These are phyloP conservation scores for Leucophora obtusa DNA, from an alignment of 2,888 invertebrate species.

Conservation along the genomic window DNA sequence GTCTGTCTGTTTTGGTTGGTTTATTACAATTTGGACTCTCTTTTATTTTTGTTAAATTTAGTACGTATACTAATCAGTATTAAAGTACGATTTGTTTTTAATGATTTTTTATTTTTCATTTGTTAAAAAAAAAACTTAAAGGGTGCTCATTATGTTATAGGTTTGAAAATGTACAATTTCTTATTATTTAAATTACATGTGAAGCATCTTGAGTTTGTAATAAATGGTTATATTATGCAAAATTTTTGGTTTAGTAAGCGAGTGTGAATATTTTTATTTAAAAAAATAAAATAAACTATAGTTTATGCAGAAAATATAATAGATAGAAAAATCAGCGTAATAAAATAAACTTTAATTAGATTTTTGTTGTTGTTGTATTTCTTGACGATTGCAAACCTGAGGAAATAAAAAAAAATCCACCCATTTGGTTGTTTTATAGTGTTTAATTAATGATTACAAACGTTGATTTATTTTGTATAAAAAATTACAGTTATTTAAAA, in stretches of 20 bases:
- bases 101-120: constrained; percentile 69
- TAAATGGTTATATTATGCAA: constrained; percentile 77
- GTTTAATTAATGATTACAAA: constrained; percentile 58
- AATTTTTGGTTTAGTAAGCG: constrained; percentile 56
- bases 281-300: background rate
- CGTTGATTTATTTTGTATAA: constrained; percentile 39
- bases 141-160: constrained; percentile 57
- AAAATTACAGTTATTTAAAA: constrained; percentile 28
- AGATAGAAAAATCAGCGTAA: constrained; percentile 35
- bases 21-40: constrained; percentile 39
- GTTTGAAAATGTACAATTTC: constrained; percentile 56
- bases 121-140: constrained; percentile 30
- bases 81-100: constrained; percentile 76
- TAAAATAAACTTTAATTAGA: constrained; percentile 52
- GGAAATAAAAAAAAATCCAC: constrained; percentile 16
- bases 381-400: constrained; percentile 15
- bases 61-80: constrained; percentile 68
- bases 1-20: constrained; percentile 55
- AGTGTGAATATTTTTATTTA: background rate
- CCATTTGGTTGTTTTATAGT: constrained; percentile 36
- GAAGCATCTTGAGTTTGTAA: constrained; percentile 70
- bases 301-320: constrained; percentile 1
- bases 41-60: constrained; percentile 29
- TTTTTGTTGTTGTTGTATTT: constrained; percentile 30
- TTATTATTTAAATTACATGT: constrained; percentile 74